Conservation (phyloP, 2,888 invertebrate genomes). For the Eulithis testata region DNA sequence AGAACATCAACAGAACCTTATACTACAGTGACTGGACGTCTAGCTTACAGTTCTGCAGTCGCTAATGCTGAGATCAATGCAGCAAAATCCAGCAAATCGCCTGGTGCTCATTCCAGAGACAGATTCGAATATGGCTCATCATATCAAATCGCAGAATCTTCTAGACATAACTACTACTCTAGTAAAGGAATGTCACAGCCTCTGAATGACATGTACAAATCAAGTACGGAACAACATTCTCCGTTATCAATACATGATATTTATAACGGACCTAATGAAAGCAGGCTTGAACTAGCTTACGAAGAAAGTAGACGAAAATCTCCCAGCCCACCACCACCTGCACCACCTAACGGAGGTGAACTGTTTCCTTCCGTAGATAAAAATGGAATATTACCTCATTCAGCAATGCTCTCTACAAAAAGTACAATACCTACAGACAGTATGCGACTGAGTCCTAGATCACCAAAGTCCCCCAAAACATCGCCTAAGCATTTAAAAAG, state of each 20-base stretch:
- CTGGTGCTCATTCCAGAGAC: conserved; percentile 83
- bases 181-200: conserved; percentile 68
- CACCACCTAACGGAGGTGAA: conserved; percentile 87
- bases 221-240: conserved; percentile 83
- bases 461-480: conserved; percentile 89
- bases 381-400: conserved; percentile 60
- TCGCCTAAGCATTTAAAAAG: conserved; percentile 88
- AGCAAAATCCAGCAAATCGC: conserved; percentile 79
- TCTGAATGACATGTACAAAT: conserved; percentile 81
- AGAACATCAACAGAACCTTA: conserved; percentile 86
- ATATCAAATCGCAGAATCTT: conserved; percentile 73
- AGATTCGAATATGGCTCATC: conserved; percentile 84
- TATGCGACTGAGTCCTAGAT: conserved; percentile 87
- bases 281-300: conserved; percentile 75
- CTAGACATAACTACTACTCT: conserved; percentile 70
- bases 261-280: conserved; percentile 83
- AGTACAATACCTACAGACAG: conserved; percentile 66
- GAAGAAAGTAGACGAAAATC: conserved; percentile 82
- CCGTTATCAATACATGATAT: conserved; percentile 87
- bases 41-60: conserved; percentile 88
- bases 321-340: conserved; percentile 92
- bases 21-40: conserved; percentile 86
- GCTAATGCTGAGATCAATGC: conserved; percentile 86
- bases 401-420: conserved; percentile 67
- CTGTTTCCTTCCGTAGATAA: conserved; percentile 76